Conservation (phyloP, 1,140 invertebrate species). For the Trialeurodes vaporariorum region DNA sequence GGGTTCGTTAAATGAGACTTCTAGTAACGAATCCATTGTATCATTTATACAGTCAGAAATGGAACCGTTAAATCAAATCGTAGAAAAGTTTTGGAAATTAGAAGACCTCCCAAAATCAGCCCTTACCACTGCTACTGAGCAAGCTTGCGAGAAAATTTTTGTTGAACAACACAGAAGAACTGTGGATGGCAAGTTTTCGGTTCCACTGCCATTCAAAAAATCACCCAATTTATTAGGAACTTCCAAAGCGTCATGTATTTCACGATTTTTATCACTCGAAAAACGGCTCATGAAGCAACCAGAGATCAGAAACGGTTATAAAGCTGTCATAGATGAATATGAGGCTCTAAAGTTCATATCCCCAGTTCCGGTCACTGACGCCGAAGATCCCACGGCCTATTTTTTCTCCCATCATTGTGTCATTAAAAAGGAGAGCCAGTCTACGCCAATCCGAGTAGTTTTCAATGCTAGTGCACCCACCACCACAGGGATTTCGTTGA, state of each 20-base stretch:
- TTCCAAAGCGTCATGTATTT: background rate
- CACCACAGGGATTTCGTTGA: conserved; percentile 23
- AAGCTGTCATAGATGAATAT: background rate
- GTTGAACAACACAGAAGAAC: background rate
- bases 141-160: background rate
- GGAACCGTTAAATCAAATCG: too few species aligned
- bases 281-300: background rate
- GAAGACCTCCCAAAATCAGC: background rate
- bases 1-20: too few species aligned
- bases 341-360: background rate
- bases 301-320: background rate
- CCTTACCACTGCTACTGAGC: background rate
- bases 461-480: conserved; percentile 22
- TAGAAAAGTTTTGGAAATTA: background rate
- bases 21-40: too few species aligned
- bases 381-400: conserved; percentile 24
- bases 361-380: conserved; percentile 15
- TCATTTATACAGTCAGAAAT: too few species aligned
- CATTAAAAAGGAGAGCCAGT: conserved; percentile 5
- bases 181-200: background rate
- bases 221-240: background rate
- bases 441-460: conserved; percentile 11
- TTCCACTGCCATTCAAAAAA: background rate
- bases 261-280: background rate
- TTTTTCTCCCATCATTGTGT: conserved; percentile 13